Evolutionary conservation across 2,888 invertebrate genomes (phyloP).

Genomic region (Salticus scenicus): DNA sequence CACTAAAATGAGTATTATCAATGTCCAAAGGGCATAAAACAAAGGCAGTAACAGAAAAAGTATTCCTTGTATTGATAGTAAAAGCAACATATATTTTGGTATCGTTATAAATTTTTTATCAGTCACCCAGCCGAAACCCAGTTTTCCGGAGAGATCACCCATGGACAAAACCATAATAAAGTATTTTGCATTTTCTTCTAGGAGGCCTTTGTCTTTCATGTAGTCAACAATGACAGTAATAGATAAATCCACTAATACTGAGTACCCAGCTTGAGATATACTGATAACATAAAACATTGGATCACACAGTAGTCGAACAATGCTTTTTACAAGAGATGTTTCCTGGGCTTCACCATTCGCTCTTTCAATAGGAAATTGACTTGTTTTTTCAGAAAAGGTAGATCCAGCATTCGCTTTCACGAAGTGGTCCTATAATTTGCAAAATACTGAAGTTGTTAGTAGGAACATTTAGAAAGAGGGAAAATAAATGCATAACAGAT

Average conservation of each 20-base stretch:
- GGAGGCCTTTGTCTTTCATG: constrained; percentile 42
- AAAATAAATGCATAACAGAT: too few species aligned
- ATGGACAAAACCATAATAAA: constrained; percentile 45
- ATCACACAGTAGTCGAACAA: not conserved
- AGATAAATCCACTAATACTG: constrained; percentile 36
- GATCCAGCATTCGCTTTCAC: too few species aligned
- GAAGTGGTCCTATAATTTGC: too few species aligned
- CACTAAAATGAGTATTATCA: constrained; percentile 31
- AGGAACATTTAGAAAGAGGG: too few species aligned
- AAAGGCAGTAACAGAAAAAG: constrained; percentile 30
- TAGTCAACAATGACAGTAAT: constrained; percentile 53
- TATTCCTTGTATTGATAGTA: constrained; percentile 15
- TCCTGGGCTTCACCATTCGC: not conserved
- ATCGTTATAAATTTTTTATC: constrained; percentile 28
- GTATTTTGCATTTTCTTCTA: constrained; percentile 39
- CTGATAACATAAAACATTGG: constrained; percentile 64
- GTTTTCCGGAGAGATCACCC: constrained; percentile 28
- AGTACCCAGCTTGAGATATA: constrained; percentile 27
- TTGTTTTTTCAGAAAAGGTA: constrained; percentile 24
- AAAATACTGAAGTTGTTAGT: too few species aligned
- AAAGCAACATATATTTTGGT: constrained; percentile 44
- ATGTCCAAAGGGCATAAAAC: constrained; percentile 4
- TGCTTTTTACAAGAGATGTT: constrained; percentile 17
- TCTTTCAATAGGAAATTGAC: not conserved
- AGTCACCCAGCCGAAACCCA: constrained; percentile 52